Conservation (phyloP, 2,888 invertebrate species). For the Heliconius cydno region DNA sequence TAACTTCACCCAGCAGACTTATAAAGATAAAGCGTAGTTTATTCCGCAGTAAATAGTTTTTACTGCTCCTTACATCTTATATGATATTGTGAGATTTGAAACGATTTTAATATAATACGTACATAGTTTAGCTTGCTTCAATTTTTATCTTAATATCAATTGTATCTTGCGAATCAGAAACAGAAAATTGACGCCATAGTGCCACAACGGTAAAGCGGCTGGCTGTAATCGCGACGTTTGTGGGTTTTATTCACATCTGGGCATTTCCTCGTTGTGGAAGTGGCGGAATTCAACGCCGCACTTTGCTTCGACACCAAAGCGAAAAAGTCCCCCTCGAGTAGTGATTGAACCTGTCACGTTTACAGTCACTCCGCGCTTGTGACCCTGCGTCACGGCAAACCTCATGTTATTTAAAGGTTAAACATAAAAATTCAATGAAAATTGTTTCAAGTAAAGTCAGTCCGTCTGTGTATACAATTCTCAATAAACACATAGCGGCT, state of each 20-base stretch:
- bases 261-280: too few species aligned
- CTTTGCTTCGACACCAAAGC: neutral
- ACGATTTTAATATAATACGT: conserved; percentile 6
- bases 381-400: neutral
- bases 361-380: neutral
- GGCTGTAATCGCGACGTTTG: too few species aligned
- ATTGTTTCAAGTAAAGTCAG: neutral
- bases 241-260: too few species aligned
- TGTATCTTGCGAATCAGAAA: neutral
- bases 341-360: neutral
- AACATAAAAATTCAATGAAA: neutral
- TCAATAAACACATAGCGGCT: conserved; percentile 26
- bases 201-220: too few species aligned
- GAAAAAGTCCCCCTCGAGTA: neutral
- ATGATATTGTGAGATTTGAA: conserved; percentile 33
- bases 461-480: neutral
- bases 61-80: conserved; percentile 36
- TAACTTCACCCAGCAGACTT: conserved; percentile 84
- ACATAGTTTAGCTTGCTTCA: neutral
- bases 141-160: neutral
- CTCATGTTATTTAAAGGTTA: neutral
- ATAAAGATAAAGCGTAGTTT: conserved; percentile 78
- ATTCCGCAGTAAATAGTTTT: conserved; percentile 42
- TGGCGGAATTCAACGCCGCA: neutral
- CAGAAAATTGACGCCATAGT: neutral